Evolutionary conservation across 2,888 invertebrate genomes (phyloP), one percentile per base, ranked within the genome.

Genomic region (Agonopterix heracliana): DNA sequence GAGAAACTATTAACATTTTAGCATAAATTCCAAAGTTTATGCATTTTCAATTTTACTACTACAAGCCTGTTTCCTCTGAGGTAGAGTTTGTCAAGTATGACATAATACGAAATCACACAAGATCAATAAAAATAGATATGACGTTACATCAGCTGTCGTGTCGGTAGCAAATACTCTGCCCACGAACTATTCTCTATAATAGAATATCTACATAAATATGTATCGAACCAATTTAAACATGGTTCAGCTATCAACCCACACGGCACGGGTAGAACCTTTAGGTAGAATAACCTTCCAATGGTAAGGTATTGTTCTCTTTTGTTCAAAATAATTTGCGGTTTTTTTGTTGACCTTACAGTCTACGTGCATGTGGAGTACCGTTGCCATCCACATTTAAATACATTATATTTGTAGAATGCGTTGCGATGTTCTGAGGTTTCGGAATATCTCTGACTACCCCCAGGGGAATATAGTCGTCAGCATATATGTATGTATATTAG

Each of bases 51-150:
- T 46, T 42, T 46, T 38, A 38, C 38, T 38, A 38, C 38, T n/a
- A 38, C 2, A 17, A 14, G 46, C 9, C 26, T 46, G 12, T 41
- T 34, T 40, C 26, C 40, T 38, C 26, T 26, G 26, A 13, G 11
- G 11, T 12, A 11, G 38, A n/a, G 11, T 2, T 11, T 41, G 34
- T n/a, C 9, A 44, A 44, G 12, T 12, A 49, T 56, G 55, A 52
- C 56, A 55, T 61, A 26, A 26, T 52, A 48, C 54, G 13, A 56
- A 54, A 55, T 68, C 64, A 54, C 64, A 63, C 60, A 64, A 69
- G 56, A 63, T 64, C 56, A 64, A 64, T 62, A 59, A 73, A 81
- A 81, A 81, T 79, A 82, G 72, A 68, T 47, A 67, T 81, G 81
- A 80, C 75, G 69, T 55, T 54, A 59, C 49, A 55, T 64, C 64